These are phyloP conservation scores for Brachionus plicatilis DNA, from an alignment of 1,140 invertebrate genomes.

Conservation along the genomic window DNA sequence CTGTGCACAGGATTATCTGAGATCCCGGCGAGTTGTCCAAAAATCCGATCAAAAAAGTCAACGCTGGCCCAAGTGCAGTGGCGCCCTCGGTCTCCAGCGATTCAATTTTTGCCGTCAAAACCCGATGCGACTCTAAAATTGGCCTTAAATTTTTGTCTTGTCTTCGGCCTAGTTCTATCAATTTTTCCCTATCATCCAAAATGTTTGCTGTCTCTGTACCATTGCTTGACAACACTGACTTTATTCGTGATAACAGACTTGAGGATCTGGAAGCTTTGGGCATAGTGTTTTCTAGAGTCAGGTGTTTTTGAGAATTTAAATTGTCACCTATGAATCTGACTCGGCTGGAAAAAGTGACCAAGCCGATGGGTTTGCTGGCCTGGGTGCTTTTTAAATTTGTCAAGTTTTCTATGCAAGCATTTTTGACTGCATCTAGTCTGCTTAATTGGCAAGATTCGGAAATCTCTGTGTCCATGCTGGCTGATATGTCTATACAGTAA, in stretches of 20 bases:
- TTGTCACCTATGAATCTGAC: conserved; percentile 45
- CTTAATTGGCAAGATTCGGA: conserved; percentile 46
- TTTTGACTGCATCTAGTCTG: conserved; percentile 46
- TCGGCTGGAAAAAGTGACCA: conserved; percentile 46
- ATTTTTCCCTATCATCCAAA: conserved; percentile 42
- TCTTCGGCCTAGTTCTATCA: conserved; percentile 43
- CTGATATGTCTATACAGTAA: conserved; percentile 52
- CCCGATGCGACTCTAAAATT: conserved; percentile 43
- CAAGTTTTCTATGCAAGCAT: conserved; percentile 45
- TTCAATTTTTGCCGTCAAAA: conserved; percentile 43
- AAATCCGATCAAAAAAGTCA: conserved; percentile 48
- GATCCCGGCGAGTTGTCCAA: conserved; percentile 48
- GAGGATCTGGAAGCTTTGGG: background rate
- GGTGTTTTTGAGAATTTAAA: background rate
- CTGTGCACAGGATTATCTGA: conserved; percentile 54
- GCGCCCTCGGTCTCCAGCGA: conserved; percentile 43
- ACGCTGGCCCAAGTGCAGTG: conserved; percentile 51
- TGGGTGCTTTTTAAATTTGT: conserved; percentile 46
- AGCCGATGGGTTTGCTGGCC: conserved; percentile 46
- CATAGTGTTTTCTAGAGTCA: background rate
- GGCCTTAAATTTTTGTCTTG: conserved; percentile 43
- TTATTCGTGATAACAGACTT: background rate
- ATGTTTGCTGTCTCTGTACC: background rate
- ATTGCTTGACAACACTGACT: background rate
- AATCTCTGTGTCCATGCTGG: conserved; percentile 45